Evolutionary conservation across 1,140 invertebrate genomes (phyloP).

Genomic region (Elysia chlorotica): DNA sequence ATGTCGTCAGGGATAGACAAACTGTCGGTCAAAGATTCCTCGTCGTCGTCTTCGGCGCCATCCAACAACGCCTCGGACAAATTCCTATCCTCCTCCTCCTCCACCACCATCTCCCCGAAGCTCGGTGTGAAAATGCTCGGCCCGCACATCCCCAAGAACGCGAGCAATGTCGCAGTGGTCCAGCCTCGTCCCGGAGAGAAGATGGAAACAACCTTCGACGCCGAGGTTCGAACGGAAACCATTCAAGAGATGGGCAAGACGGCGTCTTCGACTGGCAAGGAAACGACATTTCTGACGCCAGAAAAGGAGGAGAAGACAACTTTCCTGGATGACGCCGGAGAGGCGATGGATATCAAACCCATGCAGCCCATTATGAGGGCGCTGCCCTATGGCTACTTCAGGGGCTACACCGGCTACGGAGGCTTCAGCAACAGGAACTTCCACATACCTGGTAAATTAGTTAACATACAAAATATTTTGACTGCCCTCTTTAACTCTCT

Average conservation of each 20-base stretch:
- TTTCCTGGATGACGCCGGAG: slow-evolving; percentile 73
- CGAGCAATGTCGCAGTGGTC: slow-evolving; percentile 58
- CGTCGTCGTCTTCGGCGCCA: slow-evolving; percentile 18
- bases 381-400: slow-evolving; percentile 51
- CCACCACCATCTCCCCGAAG: slow-evolving; percentile 52
- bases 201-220: slow-evolving; percentile 61
- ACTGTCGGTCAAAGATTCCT: slow-evolving; percentile 17
- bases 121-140: slow-evolving; percentile 52
- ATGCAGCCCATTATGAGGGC: slow-evolving; percentile 81
- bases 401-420: slow-evolving; percentile 43
- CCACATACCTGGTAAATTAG: slow-evolving; percentile 48
- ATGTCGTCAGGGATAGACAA: slow-evolving; percentile 4
- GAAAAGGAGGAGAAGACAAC: slow-evolving; percentile 54
- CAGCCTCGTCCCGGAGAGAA: slow-evolving; percentile 57
- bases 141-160: slow-evolving; percentile 42
- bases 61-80: no score
- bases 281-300: slow-evolving; percentile 38
- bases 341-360: slow-evolving; percentile 82
- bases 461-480: no score
- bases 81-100: no score
- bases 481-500: no score
- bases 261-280: slow-evolving; percentile 24
- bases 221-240: slow-evolving; percentile 56
- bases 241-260: slow-evolving; percentile 35
- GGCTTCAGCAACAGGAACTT: slow-evolving; percentile 43